A percentile compares a stretch with the other conserved stretches of the same genome.
Conservation (phyloP, 2,888 invertebrate species). For the Julus scanicus region DNA sequence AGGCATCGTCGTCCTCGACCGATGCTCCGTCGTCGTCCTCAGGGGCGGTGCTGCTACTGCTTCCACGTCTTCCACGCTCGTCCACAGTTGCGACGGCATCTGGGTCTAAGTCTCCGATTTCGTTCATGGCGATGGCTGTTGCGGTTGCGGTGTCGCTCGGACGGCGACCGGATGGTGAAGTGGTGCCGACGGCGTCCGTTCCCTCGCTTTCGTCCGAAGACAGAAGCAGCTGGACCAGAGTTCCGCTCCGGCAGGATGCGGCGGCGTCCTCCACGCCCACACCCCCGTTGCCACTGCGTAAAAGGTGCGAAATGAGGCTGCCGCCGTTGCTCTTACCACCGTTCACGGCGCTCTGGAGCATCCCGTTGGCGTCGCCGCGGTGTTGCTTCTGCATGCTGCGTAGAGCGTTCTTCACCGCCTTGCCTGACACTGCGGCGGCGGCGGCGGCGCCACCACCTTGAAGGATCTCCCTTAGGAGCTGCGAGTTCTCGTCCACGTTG, state of each 20-base stretch:
- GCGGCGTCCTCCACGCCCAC: conserved; percentile 4
- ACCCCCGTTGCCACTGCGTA: neutral
- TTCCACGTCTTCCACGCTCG: neutral
- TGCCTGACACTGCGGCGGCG: conserved; percentile 70
- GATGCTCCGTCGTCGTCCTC: conserved; percentile 56
- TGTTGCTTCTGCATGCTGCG: neutral
- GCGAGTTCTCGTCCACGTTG: conserved; percentile 65
- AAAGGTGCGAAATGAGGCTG: conserved; percentile 58
- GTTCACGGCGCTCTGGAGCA: conserved; percentile 19
- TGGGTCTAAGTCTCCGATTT: neutral
- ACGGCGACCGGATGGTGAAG: neutral
- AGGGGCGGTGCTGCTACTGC: neutral
- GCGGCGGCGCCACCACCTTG: conserved; percentile 87
- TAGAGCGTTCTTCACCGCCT: neutral
- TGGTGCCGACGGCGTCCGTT: neutral
- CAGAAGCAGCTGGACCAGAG: conserved; percentile 19
- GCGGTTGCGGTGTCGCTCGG: neutral
- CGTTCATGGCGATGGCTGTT: neutral
- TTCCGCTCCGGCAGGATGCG: neutral
- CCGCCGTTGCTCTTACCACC: conserved; percentile 53
- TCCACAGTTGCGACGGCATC: neutral
- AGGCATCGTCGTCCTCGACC: neutral
- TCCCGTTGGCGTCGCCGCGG: conserved; percentile 30
- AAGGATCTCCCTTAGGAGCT: conserved; percentile 89
- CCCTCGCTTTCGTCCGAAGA: conserved; percentile 47